Evolutionary conservation across 2,888 invertebrate genomes (phyloP), one percentile per base, ranked within the genome.

Genomic region (Notodromas monacha): DNA sequence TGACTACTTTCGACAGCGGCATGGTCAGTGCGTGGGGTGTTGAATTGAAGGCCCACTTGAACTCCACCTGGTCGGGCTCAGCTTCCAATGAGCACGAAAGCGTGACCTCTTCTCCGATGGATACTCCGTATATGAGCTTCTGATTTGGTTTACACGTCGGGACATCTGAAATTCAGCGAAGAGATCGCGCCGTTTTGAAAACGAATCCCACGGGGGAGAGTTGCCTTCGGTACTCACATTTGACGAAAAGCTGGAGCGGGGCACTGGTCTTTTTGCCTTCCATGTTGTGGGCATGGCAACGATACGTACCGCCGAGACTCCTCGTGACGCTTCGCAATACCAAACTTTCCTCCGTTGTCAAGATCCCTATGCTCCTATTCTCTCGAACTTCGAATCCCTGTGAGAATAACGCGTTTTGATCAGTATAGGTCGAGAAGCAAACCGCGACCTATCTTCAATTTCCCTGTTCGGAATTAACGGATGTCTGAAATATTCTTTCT

Each of bases 11-110:
- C 11, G 8, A 6, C 8, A 5, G 11, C n/a, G 33, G 31, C 34
- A 74, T 68, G 51, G 76, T 73, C 37, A 72, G 53, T 30, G 72
- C 73, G 53, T 76, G 76, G 3, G 77, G 76, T 8, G 74, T 74
- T 55, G 76, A 76, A 58, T 79, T 79, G 56, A 79, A 77, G 56
- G 77, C 76, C 79, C 79, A 79, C 40, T 70, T 66, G 56, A 79
- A 81, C 45, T 63, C 65, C 41, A 69, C 68, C 33, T 73, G 76
- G 30, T 74, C 73, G 14, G 79, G 79, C 57, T 79, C 76, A 8
- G 79, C 72, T 50, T 79, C 77, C 43, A 79, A 69, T 53, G 70
- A 72, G 52, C 79, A 81, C 35, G 65, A 60, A 41, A 79, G 70
- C 49, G 74, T 67, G 39, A 76, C 64, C 33, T 66, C 65, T 55